Base-by-base conservation (phyloP, 2,888 invertebrate species). In the Malthinus seriepunctatus region DNA sequence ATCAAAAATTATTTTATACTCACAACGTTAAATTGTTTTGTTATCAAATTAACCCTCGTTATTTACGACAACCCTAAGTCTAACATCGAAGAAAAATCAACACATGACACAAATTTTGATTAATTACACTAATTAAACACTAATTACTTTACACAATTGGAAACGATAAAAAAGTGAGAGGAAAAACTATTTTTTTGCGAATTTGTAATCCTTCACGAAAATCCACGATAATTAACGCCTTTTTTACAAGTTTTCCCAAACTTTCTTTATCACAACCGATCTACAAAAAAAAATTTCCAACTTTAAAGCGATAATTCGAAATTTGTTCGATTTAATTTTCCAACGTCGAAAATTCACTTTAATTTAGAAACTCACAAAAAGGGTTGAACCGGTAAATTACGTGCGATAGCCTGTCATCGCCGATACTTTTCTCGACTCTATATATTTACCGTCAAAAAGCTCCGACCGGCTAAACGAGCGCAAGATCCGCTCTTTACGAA, bases 111-210 rank as follows among this genome's bases (percentile, higher is more conserved):
- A 52, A 32, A 32, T 50, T 52, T 42, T 42, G 48, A 53, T 37
- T 54, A 51, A 58, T 58, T 44, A 8, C 58, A 58, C 58, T 35
- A 58, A 53, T 51, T 48, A 51, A 14, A 47, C 57, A 57, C 57
- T 52, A 31, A 55, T 49, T 50, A 45, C 49, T 49, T 49, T 44
- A 48, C 54, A 48, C 46, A 15, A 42, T 15, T 33, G 45, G 31
- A 23, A 15, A 34, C 51, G 32, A 42, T 14, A n/a, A 42, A 42
- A 42, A 42, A 42, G 39, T 9, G 14, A 42, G 23, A n/a, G 14
- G 14, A 23, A 42, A 42, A 42, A 42, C 4, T 15, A 42, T 15
- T 39, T 42, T 42, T 15, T 42, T 42, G n/a, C 39, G 10, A 6
- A 42, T 9, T 42, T 23, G 39, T 42, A 42, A 23, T 42, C 23